Percentiles rank a stretch among this genome's conserved stretches.
Conservation (phyloP, 2,888 invertebrate species). For the Serrognathus titanus region DNA sequence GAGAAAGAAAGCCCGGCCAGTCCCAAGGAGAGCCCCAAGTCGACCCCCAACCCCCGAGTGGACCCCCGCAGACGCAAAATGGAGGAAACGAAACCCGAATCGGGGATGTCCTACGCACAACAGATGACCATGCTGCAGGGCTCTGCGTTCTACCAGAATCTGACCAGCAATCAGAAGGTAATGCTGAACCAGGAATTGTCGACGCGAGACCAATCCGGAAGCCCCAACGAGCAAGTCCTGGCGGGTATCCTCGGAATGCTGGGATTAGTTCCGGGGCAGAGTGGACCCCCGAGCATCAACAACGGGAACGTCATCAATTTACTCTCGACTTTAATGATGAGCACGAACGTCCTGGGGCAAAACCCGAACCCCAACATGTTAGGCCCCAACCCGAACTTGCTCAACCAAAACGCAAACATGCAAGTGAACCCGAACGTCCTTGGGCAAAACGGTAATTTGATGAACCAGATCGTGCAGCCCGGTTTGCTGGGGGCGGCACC, state of each 20-base stretch:
- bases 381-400: slow-evolving; percentile 13
- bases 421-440: slow-evolving; percentile 57
- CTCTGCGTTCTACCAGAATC: slow-evolving; percentile 67
- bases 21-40: slow-evolving; percentile 49
- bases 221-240: slow-evolving; percentile 57
- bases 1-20: slow-evolving; percentile 60
- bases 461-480: slow-evolving; percentile 45
- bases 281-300: slow-evolving; percentile 30
- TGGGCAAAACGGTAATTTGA: slow-evolving; percentile 51
- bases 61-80: slow-evolving; percentile 45
- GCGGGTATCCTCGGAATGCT: slow-evolving; percentile 62
- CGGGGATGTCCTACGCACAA: slow-evolving; percentile 55
- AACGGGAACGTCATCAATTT: slow-evolving; percentile 45
- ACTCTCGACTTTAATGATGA: slow-evolving; percentile 36
- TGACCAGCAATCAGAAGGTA: slow-evolving; percentile 70
- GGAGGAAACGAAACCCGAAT: slow-evolving; percentile 30
- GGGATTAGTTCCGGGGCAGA: slow-evolving; percentile 44
- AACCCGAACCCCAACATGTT: slow-evolving; percentile 23
- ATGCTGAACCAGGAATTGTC: slow-evolving; percentile 68
- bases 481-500: slow-evolving; percentile 53
- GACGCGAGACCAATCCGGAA: slow-evolving; percentile 56
- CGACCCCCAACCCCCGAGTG: slow-evolving; percentile 46
- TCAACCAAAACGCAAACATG: slow-evolving; percentile 28
- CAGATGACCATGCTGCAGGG: slow-evolving; percentile 63
- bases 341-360: slow-evolving; percentile 31